Percentiles rank a stretch among this genome's conserved stretches.
Evolutionary conservation across 2,113 vertebrate species (phyloP).

Genomic region (Syngnathus scovelli): DNA sequence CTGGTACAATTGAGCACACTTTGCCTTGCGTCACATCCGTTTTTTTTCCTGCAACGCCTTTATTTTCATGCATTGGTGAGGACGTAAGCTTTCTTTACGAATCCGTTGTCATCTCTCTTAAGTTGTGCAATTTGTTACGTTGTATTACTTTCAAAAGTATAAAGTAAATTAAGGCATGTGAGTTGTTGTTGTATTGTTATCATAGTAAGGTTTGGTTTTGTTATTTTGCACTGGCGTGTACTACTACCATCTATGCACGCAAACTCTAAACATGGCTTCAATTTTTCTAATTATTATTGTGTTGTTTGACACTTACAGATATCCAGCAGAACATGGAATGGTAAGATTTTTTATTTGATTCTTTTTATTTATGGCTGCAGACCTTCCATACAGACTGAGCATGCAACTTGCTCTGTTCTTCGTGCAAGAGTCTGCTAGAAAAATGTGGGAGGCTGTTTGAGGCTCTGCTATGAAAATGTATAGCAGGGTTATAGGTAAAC

Average conservation of each 20-base stretch:
- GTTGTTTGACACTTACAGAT: not conserved
- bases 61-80: not conserved
- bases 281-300: not conserved
- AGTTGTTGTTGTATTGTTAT: not conserved
- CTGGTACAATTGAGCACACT: no score
- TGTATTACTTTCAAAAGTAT: not conserved
- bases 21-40: slow-evolving; percentile 1
- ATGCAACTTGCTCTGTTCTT: slow-evolving; percentile 58
- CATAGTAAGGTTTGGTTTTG: not conserved
- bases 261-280: not conserved
- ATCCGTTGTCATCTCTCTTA: not conserved
- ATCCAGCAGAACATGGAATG: not conserved
- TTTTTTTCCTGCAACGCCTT: not conserved
- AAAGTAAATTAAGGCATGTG: not conserved
- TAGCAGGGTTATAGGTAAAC: no score
- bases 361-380: slow-evolving; percentile 30
- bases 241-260: not conserved
- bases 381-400: slow-evolving; percentile 53
- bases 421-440: slow-evolving; percentile 54
- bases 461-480: not conserved
- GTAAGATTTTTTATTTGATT: not conserved
- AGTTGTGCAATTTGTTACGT: not conserved
- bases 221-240: not conserved
- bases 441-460: not conserved
- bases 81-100: not conserved